These are phyloP conservation scores for Limnothrissa miodon DNA, from an alignment of 2,113 vertebrate genomes.

Conservation along the genomic window DNA sequence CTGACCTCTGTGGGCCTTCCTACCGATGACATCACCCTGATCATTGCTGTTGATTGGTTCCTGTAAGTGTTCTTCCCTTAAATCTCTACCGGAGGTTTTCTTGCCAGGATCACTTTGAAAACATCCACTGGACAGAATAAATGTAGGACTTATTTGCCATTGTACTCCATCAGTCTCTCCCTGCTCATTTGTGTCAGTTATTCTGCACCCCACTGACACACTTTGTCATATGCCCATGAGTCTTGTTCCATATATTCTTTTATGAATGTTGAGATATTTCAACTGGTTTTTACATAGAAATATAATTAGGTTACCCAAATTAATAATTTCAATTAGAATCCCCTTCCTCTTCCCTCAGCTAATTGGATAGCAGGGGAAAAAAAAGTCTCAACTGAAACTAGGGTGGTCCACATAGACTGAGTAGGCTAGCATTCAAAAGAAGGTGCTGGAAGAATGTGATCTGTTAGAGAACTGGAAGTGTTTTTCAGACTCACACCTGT, in stretches of 20 bases:
- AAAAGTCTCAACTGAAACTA: slow-evolving; percentile 56
- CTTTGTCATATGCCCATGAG: slow-evolving; percentile 60
- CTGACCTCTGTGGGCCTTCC: slow-evolving; percentile 95
- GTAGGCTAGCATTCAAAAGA: neutral
- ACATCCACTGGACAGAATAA: neutral
- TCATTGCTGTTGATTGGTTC: slow-evolving; percentile 98
- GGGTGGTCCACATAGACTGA: slow-evolving; percentile 51
- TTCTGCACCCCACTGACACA: slow-evolving; percentile 68
- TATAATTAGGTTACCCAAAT: slow-evolving; percentile 79
- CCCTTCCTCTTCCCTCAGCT: slow-evolving; percentile 60
- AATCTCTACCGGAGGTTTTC: neutral
- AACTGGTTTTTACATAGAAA: slow-evolving; percentile 75
- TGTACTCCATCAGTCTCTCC: neutral
- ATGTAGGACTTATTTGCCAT: neutral
- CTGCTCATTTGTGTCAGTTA: slow-evolving; percentile 38
- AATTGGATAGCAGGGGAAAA: slow-evolving; percentile 67
- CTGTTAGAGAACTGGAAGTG: neutral
- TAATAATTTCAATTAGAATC: slow-evolving; percentile 75
- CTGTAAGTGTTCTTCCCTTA: slow-evolving; percentile 79
- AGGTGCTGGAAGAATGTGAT: neutral
- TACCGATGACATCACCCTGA: slow-evolving; percentile 96
- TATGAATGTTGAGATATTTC: slow-evolving; percentile 64
- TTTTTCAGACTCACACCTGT: neutral
- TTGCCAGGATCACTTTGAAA: neutral
- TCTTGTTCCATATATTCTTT: slow-evolving; percentile 66